These are phyloP conservation scores for Drosophila leonis DNA, from an alignment of 2,888 invertebrate genomes.

Conservation along the genomic window DNA sequence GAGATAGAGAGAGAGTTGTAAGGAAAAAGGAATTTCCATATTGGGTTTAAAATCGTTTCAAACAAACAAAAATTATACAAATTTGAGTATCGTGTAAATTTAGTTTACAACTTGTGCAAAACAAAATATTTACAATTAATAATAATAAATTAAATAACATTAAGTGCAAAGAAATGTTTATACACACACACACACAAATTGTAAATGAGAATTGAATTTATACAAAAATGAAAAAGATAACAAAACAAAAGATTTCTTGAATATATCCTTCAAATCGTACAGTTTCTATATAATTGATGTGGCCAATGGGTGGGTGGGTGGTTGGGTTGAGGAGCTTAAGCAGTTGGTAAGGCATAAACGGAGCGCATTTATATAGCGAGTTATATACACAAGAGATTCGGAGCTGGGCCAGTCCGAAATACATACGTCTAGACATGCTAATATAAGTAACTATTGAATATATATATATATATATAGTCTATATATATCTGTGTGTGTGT, in stretches of 20 bases:
- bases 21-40: constrained; percentile 15
- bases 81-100: constrained; percentile 10
- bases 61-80: not conserved
- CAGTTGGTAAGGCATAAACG: constrained; percentile 38
- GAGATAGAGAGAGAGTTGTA: not conserved
- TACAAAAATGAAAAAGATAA: constrained; percentile 7
- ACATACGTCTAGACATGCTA: constrained; percentile 41
- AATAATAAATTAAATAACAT: constrained; percentile 37
- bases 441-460: constrained; percentile 55
- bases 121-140: constrained; percentile 13
- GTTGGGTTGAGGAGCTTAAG: constrained; percentile 30
- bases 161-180: not conserved
- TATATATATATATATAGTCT: constrained; percentile 13
- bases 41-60: constrained; percentile 12
- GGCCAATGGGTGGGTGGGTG: too few relatives aligned
- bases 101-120: constrained; percentile 20
- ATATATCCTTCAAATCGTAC: constrained; percentile 12
- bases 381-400: constrained; percentile 19
- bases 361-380: constrained; percentile 13
- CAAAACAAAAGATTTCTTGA: not conserved
- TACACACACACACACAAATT: constrained; percentile 9
- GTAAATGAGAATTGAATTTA: constrained; percentile 23
- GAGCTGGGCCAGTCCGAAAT: constrained; percentile 11
- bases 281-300: too few relatives aligned
- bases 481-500: constrained; percentile 11